Conservation (phyloP, 2,113 vertebrate species). For the Dasypus novemcinctus region DNA sequence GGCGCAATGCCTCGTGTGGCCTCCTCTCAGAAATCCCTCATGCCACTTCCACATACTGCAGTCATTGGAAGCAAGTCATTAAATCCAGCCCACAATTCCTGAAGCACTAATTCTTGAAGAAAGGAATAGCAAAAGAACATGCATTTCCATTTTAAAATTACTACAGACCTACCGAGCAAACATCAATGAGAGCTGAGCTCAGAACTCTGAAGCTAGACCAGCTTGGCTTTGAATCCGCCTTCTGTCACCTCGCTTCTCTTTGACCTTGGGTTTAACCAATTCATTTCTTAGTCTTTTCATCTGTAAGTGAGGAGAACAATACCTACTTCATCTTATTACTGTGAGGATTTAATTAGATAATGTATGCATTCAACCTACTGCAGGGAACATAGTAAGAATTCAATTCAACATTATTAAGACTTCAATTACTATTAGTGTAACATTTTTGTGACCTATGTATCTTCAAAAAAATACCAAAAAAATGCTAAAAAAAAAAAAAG, state of each 20-base stretch:
- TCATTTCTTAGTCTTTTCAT: background rate
- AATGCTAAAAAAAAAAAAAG: too few relatives aligned
- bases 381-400: background rate
- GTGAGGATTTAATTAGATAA: background rate
- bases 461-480: too few relatives aligned
- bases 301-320: background rate
- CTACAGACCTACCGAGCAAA: background rate
- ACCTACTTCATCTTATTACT: background rate
- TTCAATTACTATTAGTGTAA: background rate
- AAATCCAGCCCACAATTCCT: background rate
- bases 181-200: background rate
- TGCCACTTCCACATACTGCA: rapidly evolving
- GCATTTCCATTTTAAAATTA: background rate
- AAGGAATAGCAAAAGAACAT: background rate
- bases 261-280: background rate
- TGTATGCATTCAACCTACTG: background rate
- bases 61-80: background rate
- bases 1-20: rapidly evolving
- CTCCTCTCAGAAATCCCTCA: background rate
- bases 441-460: too few relatives aligned
- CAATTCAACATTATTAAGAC: background rate
- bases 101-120: too few relatives aligned
- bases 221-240: background rate
- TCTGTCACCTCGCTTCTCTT: background rate
- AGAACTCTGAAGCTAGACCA: background rate